These are phyloP conservation scores for Exocentrus adspersus DNA, from an alignment of 2,888 invertebrate species.

Conservation along the genomic window DNA sequence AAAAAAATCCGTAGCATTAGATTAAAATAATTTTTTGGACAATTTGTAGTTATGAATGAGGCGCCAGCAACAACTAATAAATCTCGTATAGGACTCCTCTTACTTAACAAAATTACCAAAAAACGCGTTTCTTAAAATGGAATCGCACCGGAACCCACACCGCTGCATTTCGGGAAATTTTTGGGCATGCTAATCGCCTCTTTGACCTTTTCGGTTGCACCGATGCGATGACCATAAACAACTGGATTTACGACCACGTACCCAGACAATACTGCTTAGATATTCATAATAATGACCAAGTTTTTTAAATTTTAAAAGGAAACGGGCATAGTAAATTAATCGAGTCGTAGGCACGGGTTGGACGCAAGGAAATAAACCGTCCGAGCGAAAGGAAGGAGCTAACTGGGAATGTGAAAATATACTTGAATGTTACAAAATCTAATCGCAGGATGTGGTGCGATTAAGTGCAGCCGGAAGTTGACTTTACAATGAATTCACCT, in stretches of 20 bases:
- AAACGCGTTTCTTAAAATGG: neutral
- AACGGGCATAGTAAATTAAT: too few relatives aligned
- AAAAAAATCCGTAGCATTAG: too few relatives aligned
- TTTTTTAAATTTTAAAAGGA: slow-evolving; percentile 1
- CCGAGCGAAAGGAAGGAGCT: too few relatives aligned
- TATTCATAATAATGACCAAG: too few relatives aligned
- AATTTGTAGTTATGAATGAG: too few relatives aligned
- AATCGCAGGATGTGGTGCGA: neutral
- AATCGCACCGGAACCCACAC: too few relatives aligned
- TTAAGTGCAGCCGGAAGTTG: neutral
- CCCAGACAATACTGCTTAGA: neutral
- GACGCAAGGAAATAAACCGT: too few relatives aligned
- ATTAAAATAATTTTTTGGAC: too few relatives aligned
- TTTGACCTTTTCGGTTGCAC: neutral
- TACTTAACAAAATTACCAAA: neutral
- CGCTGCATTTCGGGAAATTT: neutral
- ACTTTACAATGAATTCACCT: neutral
- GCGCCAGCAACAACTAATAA: too few relatives aligned
- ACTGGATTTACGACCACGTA: neutral
- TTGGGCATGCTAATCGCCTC: neutral
- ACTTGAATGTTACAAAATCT: neutral
- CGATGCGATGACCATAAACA: neutral
- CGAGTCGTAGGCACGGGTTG: too few relatives aligned
- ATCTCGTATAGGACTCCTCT: too few relatives aligned
- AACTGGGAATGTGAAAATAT: neutral